Conservation (phyloP, 2,888 invertebrate genomes). For the Panorpa germanica region DNA sequence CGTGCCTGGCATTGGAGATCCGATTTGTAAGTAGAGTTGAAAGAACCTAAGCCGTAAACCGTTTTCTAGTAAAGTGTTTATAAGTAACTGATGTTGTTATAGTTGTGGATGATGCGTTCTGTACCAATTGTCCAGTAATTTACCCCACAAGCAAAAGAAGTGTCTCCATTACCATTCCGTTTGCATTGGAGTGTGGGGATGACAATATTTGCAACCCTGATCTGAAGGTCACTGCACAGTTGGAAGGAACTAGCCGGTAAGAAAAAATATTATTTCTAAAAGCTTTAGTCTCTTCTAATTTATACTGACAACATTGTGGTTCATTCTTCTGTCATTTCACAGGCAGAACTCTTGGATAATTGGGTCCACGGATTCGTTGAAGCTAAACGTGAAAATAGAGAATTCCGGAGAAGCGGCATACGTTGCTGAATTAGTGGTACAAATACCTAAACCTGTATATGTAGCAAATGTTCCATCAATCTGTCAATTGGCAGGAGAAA, state of each 20-base stretch:
- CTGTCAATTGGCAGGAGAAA: slow-evolving; percentile 12
- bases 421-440: slow-evolving; percentile 12
- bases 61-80: no score
- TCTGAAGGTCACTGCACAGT: slow-evolving; percentile 14
- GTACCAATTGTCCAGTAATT: no score
- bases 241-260: no score
- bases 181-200: slow-evolving; percentile 18
- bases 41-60: no score
- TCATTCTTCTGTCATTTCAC: slow-evolving; percentile 8
- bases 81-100: no score
- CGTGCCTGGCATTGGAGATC: no score
- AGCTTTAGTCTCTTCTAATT: slow-evolving; percentile 4
- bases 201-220: slow-evolving; percentile 17
- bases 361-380: slow-evolving; percentile 18
- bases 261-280: no score
- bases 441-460: slow-evolving; percentile 12
- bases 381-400: slow-evolving; percentile 15
- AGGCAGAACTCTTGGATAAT: slow-evolving; percentile 16
- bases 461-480: slow-evolving; percentile 11
- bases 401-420: slow-evolving; percentile 15
- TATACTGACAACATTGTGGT: neutral
- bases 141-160: no score
- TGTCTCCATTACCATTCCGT: no score
- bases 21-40: no score
- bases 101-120: no score